Evolutionary conservation across 1,140 invertebrate species (phyloP).

Genomic region (Lepidurus couesii): DNA sequence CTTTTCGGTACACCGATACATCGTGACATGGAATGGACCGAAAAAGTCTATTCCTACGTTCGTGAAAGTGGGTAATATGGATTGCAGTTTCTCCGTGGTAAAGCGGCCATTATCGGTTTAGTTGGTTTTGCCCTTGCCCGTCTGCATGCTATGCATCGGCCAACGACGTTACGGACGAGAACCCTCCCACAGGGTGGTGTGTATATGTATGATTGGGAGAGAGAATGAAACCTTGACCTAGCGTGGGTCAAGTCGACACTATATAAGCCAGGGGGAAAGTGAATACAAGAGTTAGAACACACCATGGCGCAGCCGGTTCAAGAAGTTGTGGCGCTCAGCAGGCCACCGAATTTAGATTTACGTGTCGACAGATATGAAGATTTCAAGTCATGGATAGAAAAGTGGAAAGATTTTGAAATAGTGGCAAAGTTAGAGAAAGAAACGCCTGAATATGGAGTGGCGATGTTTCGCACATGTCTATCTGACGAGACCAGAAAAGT

Average conservation of each 20-base stretch:
- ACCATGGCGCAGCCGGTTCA: not conserved
- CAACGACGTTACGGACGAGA: conserved; percentile 25
- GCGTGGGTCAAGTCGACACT: not conserved
- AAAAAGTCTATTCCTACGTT: conserved; percentile 34
- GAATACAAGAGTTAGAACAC: not conserved
- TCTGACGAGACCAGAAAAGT: not conserved
- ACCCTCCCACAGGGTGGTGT: not conserved
- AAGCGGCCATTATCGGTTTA: too few species aligned
- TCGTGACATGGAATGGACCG: conserved; percentile 35
- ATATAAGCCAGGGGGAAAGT: not conserved
- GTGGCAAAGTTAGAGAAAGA: not conserved
- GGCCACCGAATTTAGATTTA: not conserved
- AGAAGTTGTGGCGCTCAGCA: too few species aligned
- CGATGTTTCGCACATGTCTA: not conserved
- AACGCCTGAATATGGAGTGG: not conserved
- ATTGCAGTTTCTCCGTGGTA: too few species aligned
- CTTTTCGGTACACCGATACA: conserved; percentile 36
- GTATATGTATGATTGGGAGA: not conserved
- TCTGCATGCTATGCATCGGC: conserved; percentile 33
- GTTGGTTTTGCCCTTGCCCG: too few species aligned
- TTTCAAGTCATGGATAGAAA: not conserved
- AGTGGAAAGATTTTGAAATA: conserved; percentile 1
- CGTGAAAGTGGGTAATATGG: not conserved
- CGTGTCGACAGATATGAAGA: not conserved
- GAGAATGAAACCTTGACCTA: not conserved